These are phyloP conservation scores for Pollachius pollachius DNA, from an alignment of 2,113 vertebrate species.

Conservation along the genomic window DNA sequence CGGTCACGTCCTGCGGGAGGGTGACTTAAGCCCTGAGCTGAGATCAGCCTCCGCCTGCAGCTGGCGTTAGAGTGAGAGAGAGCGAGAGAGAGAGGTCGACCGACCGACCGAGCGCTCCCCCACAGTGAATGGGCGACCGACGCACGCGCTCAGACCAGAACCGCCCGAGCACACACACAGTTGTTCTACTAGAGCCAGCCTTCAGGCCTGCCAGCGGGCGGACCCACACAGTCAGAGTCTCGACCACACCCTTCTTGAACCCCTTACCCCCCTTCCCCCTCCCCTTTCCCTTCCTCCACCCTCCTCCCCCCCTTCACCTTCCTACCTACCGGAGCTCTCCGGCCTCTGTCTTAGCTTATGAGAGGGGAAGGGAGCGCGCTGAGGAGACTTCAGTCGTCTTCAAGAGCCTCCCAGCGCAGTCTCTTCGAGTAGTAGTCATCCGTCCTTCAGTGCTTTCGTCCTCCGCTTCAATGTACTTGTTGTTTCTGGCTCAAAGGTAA, in stretches of 20 bases:
- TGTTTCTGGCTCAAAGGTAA: constrained; percentile 82
- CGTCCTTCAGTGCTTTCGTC: constrained; percentile 72
- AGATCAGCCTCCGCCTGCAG: constrained; percentile 76
- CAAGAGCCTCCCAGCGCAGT: constrained; percentile 76
- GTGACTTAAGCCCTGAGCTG: constrained; percentile 75
- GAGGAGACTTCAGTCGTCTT: constrained; percentile 81
- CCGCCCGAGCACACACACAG: constrained; percentile 69
- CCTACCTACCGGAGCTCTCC: constrained; percentile 73
- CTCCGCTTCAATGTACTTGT: constrained; percentile 81
- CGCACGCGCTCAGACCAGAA: constrained; percentile 73
- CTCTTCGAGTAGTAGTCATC: constrained; percentile 79
- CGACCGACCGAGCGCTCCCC: constrained; percentile 63
- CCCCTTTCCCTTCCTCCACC: constrained; percentile 53
- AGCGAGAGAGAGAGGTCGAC: constrained; percentile 73
- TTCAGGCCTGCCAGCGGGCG: constrained; percentile 71
- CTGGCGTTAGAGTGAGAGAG: constrained; percentile 72
- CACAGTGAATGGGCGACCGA: constrained; percentile 69
- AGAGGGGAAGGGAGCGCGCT: constrained; percentile 57
- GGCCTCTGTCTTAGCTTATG: constrained; percentile 78
- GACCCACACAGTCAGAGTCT: constrained; percentile 69
- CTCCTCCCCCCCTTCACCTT: background rate
- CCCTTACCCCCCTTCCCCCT: constrained; percentile 49
- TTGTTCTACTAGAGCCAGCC: constrained; percentile 71
- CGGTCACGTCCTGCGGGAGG: constrained; percentile 73
- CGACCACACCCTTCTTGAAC: constrained; percentile 54